Evolutionary conservation across 2,797 vertebrate species (phyloP), one percentile per base, ranked within the genome.

Genomic region (Schizopygopsis pylzovi): DNA sequence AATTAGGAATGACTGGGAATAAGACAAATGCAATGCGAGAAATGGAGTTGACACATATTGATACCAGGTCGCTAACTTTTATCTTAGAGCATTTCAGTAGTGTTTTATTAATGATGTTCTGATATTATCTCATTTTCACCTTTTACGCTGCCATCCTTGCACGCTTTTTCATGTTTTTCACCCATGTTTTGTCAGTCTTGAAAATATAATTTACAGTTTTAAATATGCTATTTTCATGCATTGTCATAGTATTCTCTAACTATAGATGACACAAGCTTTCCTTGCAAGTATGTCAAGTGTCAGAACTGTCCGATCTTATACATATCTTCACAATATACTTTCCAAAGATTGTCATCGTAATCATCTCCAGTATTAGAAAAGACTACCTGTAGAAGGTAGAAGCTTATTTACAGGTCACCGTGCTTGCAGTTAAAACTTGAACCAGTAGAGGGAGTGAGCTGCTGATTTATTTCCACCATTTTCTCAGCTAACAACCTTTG

Each of bases 371-470:
- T 41, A 47, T 82, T 18, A 54, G 33, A 18, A 16, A 73, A 25
- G 28, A 43, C 37, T 82, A 45, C 70, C 43, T 71, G 25, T 54
- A 25, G 45, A 72, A 59, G 37, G 59, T 47, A 20, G 37, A 43
- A 15, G 41, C 7, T 10, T 47, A 13, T 61, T 20, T 18, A 8
- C 4, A 54, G 43, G 56, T 41, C 56, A 84, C 70, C 78, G 86
- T 78, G 75, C 81, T 83, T 95, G 95, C 92, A 95, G 92, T 95
- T 93, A 90, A 87, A 85, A 86, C 87, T 92, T 86, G 92, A 88
- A 88, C 95, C 95, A 95, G 93, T 89, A 96, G 95, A 95, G 94
- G 95, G 95, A 93, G 91, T 91, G 28, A 81, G 61, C 93, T 94
- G 94, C 89, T 93, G 92, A 93, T 95, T 93, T 91, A 91, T 92